Conservation (phyloP, 2,888 invertebrate genomes). For the Bombylius discolor region DNA sequence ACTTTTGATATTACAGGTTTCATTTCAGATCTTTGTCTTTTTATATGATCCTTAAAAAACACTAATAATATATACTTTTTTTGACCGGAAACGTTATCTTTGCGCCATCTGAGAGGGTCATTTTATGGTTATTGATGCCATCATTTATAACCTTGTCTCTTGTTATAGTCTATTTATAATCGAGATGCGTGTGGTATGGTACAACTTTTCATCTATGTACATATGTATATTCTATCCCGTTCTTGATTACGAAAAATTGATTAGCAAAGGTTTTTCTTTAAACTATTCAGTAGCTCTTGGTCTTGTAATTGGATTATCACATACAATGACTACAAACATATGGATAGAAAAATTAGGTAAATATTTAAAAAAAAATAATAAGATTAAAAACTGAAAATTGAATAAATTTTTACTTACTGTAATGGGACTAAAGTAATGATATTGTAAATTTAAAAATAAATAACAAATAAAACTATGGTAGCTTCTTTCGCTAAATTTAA, state of each 20-base stretch:
- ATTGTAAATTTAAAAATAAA: background rate
- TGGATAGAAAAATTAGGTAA: background rate
- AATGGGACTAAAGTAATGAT: background rate
- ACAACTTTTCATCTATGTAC: background rate
- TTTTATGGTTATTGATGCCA: constrained; percentile 23
- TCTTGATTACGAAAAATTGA: too few relatives aligned
- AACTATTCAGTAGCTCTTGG: constrained; percentile 8
- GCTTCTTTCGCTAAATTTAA: too few relatives aligned
- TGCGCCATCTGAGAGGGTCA: constrained; percentile 22
- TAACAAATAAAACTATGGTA: too few relatives aligned
- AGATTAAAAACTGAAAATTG: constrained; percentile 1
- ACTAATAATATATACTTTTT: background rate
- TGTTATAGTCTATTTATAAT: background rate
- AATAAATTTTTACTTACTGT: constrained; percentile 5
- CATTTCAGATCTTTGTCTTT: too few relatives aligned
- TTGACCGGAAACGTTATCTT: constrained; percentile 20
- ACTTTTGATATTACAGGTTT: too few relatives aligned
- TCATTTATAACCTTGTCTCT: constrained; percentile 19
- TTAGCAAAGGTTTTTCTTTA: too few relatives aligned
- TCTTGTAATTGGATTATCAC: constrained; percentile 12
- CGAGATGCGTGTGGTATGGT: constrained; percentile 5
- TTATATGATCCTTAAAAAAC: too few relatives aligned
- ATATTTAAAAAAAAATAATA: background rate
- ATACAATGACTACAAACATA: constrained; percentile 5
- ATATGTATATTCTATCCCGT: background rate